Conservation (phyloP, 2,797 vertebrate genomes). For the Orestias chungarensis region DNA sequence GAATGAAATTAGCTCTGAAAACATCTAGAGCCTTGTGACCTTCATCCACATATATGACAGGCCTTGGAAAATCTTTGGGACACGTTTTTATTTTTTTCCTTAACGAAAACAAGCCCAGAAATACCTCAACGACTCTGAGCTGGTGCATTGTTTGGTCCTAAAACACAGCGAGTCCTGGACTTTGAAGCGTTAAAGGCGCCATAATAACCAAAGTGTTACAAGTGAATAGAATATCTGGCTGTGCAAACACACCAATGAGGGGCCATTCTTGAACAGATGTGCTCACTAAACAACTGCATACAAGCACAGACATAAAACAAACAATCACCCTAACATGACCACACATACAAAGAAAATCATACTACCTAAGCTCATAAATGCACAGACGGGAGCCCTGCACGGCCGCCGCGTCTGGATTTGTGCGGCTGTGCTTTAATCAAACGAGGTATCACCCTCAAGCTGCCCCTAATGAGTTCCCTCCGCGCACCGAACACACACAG, state of each 20-base stretch:
- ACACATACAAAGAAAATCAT: conserved; percentile 42
- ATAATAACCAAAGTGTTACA: conserved; percentile 14
- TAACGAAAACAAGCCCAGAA: not conserved
- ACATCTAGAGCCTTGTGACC: not conserved
- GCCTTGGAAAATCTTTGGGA: not conserved
- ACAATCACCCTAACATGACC: conserved; percentile 56
- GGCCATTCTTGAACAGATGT: conserved; percentile 48
- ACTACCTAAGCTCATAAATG: conserved; percentile 60
- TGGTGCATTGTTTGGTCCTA: not conserved
- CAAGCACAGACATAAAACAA: conserved; percentile 20
- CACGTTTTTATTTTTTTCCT: not conserved
- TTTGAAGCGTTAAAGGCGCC: not conserved
- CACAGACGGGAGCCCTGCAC: conserved; percentile 52
- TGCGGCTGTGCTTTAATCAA: conserved; percentile 65
- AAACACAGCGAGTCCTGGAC: not conserved
- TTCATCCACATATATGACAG: not conserved
- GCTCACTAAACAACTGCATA: conserved; percentile 31
- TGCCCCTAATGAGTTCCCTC: conserved; percentile 71
- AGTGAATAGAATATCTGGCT: conserved; percentile 47
- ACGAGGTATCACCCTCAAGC: conserved; percentile 66
- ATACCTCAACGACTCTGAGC: not conserved
- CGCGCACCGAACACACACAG: conserved; percentile 46
- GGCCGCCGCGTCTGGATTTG: conserved; percentile 28
- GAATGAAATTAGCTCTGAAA: not conserved
- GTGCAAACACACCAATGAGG: conserved; percentile 56